Base-by-base conservation (phyloP, 2,797 vertebrate species). In the Lithobates sylvaticus region DNA sequence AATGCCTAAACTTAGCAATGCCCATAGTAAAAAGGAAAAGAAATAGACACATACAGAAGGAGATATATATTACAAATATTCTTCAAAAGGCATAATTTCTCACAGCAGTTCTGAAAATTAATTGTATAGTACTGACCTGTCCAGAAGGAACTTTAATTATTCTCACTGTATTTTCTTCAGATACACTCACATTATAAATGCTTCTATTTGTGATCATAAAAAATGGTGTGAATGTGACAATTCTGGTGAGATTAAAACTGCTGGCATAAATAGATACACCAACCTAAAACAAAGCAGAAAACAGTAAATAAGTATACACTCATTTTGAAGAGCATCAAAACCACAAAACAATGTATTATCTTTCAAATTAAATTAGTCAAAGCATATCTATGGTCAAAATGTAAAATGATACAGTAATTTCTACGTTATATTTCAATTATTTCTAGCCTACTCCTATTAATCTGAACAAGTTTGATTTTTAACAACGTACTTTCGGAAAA, bases 241-340 rank as follows among this genome's bases (percentile, higher is more conserved):
- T 96, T 89, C 98, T 97, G 7, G 98, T 99, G 91, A 99, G 94
- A 88, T 97, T 99, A 93, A 99, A 99, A 91, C 97, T 99, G 94
- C 95, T 98, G 3, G 95, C 92, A 70, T 98, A 94, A 61, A 99
- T 99, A 91, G 97, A 99, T 90, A 99, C 94, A 70, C 98, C 98
- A 3, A 99, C 96, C 98, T 96, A 26, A 82, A 88, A 89, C 12
- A 76, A 71, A 89, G 58, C 12, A 61, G 10, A 83, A 44, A 76
- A 16, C 0, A 8, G 65, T 67, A 3, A 67, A 27, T 5, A 67
- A 1, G 26, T 67, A 29, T 2, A 67, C 8, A 3, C 27, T 67
- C 12, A 67, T 29, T 39, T 1, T 15, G 3, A 23, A 7, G 18
- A 61, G 2, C 54, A 58, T 58, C 15, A 61, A 58, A 5, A 16